Conservation (phyloP, 2,797 vertebrate genomes). For the Myripristis jacobus region DNA sequence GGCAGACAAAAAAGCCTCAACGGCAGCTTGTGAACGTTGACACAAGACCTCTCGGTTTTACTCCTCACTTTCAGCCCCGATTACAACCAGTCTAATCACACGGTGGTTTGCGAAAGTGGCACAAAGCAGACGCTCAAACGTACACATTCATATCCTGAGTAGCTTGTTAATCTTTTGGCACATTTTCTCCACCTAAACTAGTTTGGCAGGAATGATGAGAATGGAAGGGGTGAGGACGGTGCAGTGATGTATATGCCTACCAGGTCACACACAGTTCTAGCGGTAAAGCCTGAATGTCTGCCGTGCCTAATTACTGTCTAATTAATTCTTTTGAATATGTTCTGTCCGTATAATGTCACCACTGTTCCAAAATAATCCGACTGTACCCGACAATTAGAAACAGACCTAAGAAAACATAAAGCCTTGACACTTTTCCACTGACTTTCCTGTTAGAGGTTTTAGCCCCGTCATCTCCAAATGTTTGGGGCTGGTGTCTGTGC, state of each 20-base stretch:
- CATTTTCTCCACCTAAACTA: slow-evolving; percentile 48
- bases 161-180: slow-evolving; percentile 8
- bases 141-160: not conserved
- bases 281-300: slow-evolving; percentile 51
- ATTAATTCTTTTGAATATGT: slow-evolving; percentile 58
- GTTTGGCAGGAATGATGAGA: slow-evolving; percentile 71
- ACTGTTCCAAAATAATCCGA: too few relatives aligned
- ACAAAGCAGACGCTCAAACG: slow-evolving; percentile 4
- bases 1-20: slow-evolving; percentile 63
- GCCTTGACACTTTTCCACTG: slow-evolving; percentile 24
- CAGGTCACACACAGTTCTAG: slow-evolving; percentile 48
- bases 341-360: slow-evolving; percentile 34
- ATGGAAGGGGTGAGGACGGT: slow-evolving; percentile 39
- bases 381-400: slow-evolving; percentile 62
- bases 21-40: slow-evolving; percentile 48
- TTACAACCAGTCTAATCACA: slow-evolving; percentile 23
- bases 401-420: slow-evolving; percentile 39
- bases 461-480: slow-evolving; percentile 16
- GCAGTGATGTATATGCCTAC: slow-evolving; percentile 4
- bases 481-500: not conserved
- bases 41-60: slow-evolving; percentile 70
- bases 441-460: slow-evolving; percentile 31
- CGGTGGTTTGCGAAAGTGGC: slow-evolving; percentile 50
- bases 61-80: slow-evolving; percentile 29
- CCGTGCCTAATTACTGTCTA: slow-evolving; percentile 54